Base-by-base conservation (phyloP, 2,113 vertebrate species). In the Thunnus maccoyii region DNA sequence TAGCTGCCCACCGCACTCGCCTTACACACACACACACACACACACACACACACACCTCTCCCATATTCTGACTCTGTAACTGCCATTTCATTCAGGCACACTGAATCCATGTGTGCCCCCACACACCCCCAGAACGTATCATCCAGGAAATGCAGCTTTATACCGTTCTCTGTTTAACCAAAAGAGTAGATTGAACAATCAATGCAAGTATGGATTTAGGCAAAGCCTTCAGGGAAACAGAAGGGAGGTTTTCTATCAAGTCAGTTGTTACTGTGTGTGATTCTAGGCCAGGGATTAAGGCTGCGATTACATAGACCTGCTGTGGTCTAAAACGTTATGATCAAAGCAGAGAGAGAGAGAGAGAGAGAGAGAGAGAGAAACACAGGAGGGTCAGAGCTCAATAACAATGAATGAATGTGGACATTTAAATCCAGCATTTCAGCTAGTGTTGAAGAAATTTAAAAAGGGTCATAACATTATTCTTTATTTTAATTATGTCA, bases 1-100 rank as follows among this genome's bases (percentile, higher is more conserved):
- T 92, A 93, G 93, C 89, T 91, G 91, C 90, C 86, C 86, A 85
- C 85, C 89, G 16, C 87, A 88, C 83, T 75, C 62, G 46, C 62
- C 70, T 68, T 50, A 32, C 32, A 66, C 77, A 48, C 69, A 41
- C 50, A 22, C 47, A 68, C n/a, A 36, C 36, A 57, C 48, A 46
- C 15, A 70, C 85, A 85, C 55, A 65, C 46, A 72, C 32, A 22
- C 30, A 71, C 32, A 47, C 46, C 5, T 15, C 72, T 48, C 47
- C 30, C 60, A 52, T 66, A 82, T 74, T 32, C 78, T 76, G 64
- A 73, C 69, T 84, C 18, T 27, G 10, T 65, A 76, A 76, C 75
- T 67, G 63, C 70, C 63, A 77, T 77, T 81, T 81, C 52, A 80
- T 85, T 83, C 57, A 68, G 61, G 44, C 48, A 56, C 2, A 69